phyloP scores from a whole-genome alignment of 2,888 invertebrate genomes.

The Napeogenes sylphis region DNA sequence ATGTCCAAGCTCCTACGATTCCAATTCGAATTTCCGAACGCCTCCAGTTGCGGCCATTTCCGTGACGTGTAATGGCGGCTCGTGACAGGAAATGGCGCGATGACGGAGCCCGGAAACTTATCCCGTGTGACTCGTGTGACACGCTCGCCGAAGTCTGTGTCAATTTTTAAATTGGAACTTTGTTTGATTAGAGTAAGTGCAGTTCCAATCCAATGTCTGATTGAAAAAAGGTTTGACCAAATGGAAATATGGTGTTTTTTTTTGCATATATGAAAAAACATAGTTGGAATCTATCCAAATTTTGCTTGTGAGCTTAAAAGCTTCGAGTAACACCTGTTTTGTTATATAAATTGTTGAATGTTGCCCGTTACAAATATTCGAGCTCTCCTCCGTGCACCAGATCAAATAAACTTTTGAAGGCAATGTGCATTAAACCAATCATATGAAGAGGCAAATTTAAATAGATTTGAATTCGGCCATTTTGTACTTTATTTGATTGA shows the following conservation, averaged over 20 bases:
- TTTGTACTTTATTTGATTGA: too few relatives aligned
- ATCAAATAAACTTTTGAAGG: constrained; percentile 2
- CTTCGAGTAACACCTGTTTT: constrained; percentile 23
- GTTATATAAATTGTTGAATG: constrained; percentile 8
- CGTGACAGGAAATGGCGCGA: constrained; percentile 58
- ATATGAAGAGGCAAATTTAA: too few relatives aligned
- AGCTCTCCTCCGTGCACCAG: not conserved
- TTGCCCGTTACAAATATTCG: not conserved
- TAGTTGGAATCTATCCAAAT: constrained; percentile 25
- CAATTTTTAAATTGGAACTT: constrained; percentile 19
- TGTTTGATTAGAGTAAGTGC: constrained; percentile 15
- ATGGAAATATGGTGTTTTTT: constrained; percentile 13
- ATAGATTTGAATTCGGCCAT: too few relatives aligned
- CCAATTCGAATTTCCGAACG: constrained; percentile 39
- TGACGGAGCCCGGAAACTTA: constrained; percentile 56
- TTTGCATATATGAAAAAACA: constrained; percentile 15
- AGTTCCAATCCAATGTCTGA: constrained; percentile 11
- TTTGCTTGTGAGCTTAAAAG: constrained; percentile 9
- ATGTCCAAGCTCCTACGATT: constrained; percentile 19
- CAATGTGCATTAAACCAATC: not conserved
- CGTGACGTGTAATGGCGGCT: constrained; percentile 54
- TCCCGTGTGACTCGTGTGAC: constrained; percentile 29
- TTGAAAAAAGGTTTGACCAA: constrained; percentile 16
- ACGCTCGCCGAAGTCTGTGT: constrained; percentile 15
- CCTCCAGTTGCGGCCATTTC: constrained; percentile 50